Base-by-base conservation (phyloP, 92 coral and sea anemone genomes). In the Plumapathes pennacea region DNA sequence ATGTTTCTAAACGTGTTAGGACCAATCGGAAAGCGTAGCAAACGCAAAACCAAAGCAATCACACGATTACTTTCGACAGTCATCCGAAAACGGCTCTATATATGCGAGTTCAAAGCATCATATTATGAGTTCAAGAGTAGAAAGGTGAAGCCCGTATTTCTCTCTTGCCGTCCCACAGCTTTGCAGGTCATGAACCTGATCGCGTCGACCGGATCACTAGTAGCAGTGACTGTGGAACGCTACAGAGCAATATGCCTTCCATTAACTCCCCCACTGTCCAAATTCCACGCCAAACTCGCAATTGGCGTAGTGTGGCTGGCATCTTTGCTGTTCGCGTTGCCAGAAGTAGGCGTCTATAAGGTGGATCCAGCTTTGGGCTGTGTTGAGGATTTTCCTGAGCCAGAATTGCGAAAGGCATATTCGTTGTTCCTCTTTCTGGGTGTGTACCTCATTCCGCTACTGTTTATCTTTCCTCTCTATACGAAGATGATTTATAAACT, bases 241-340 rank as follows among this genome's bases (percentile, higher is more conserved):
- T 92, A 84, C 70, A 70, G 96, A 32, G 96, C 96, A 14, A 92
- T 92, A 10, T 89, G 96, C 50, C 76, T 88, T 49, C 90, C 98
- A 18, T 89, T 92, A 57, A 64, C 90, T 15, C 76, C 76, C 1
- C 90, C 96, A 2, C 68, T 92, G 22, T 92, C 98, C 13, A 64
- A 83, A 46, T 57, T 75, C 28, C 96, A 92, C 50, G 98, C 98
- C 21, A 81, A 90, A 59, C 83, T 92, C 4, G 69, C 76, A 14
- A 82, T 92, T 29, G 73, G 71, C 1, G 42, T 89, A 3, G 96
- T 91, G 12, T 92, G 96, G 80, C 56, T 89, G 62, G 53, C 89
- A 1, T 85, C 94, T 0, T 64, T 92, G 14, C 74, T 92, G 24
- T 75, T 89, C 5, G 96, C 96, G 5, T 57, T 92, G 15, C 98